Percentiles rank a stretch among this genome's conserved stretches.
Conservation (phyloP, 2,888 invertebrate species). For the Gryllus longicercus region DNA sequence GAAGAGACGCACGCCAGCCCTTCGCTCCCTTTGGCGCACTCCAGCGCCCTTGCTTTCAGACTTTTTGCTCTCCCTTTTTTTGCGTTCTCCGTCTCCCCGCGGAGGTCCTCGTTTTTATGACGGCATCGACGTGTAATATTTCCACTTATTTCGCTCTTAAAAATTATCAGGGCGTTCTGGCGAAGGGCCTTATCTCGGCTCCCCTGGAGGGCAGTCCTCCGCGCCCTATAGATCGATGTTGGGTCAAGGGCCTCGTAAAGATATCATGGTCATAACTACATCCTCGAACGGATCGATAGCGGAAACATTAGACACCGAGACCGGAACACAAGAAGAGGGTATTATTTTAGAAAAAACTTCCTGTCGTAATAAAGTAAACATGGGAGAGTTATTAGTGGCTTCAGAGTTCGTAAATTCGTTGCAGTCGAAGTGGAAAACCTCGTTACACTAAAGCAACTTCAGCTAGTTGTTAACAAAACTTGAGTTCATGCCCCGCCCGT, state of each 20-base stretch:
- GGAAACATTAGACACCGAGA: neutral
- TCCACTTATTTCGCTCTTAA: neutral
- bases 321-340: neutral
- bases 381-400: too few relatives aligned
- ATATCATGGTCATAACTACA: neutral
- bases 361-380: too few relatives aligned
- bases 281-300: neutral
- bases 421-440: too few relatives aligned
- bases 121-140: conserved; percentile 17
- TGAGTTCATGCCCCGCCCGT: too few relatives aligned
- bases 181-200: neutral
- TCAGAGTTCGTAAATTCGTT: too few relatives aligned
- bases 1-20: neutral
- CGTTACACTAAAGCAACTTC: too few relatives aligned
- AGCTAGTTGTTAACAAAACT: too few relatives aligned
- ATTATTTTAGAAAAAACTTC: neutral
- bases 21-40: neutral
- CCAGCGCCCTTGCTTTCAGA: too few relatives aligned
- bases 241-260: neutral
- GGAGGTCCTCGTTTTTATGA: neutral
- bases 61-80: neutral
- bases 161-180: neutral
- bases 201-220: neutral
- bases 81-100: neutral
- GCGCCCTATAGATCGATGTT: neutral